phyloP scores from a whole-genome alignment of 2,113 vertebrate genomes.

The Gambusia holbrooki region DNA sequence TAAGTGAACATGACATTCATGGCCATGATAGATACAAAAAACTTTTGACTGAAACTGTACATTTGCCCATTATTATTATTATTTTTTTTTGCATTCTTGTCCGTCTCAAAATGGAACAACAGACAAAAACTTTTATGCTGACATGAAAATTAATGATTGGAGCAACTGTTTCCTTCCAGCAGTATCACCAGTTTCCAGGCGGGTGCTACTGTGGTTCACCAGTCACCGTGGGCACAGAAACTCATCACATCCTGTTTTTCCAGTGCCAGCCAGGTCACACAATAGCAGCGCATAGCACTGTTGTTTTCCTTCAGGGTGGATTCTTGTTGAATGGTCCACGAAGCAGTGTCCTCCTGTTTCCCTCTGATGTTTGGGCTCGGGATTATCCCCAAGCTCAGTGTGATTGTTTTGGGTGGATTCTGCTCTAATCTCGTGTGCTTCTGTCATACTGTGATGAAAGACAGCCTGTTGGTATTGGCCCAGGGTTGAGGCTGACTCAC shows the following conservation, averaged over 20 bases:
- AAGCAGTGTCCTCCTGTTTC: conserved; percentile 56
- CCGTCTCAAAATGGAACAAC: conserved; percentile 20
- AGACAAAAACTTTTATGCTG: conserved; percentile 4
- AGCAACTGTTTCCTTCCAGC: conserved; percentile 20
- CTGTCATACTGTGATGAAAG: conserved; percentile 73
- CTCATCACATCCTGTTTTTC: conserved; percentile 60
- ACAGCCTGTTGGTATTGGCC: conserved; percentile 73
- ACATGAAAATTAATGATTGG: conserved; percentile 12
- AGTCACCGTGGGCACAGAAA: conserved; percentile 59
- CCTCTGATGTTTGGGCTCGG: conserved; percentile 71
- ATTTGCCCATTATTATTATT: not conserved
- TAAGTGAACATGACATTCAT: not conserved
- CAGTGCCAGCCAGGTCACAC: conserved; percentile 41
- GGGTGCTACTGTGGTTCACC: conserved; percentile 22
- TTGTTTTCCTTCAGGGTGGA: conserved; percentile 69
- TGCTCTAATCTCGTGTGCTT: conserved; percentile 66
- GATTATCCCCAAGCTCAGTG: conserved; percentile 69
- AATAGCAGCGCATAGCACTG: conserved; percentile 45
- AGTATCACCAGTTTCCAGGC: conserved; percentile 34
- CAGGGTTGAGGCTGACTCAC: conserved; percentile 56
- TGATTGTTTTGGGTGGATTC: conserved; percentile 74
- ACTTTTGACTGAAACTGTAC: not conserved
- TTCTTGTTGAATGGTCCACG: conserved; percentile 59
- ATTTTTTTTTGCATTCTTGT: conserved; percentile 2
- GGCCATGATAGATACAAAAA: not conserved